phyloP scores from a whole-genome alignment of 2,888 invertebrate genomes.

The Ernsta delagoae region DNA sequence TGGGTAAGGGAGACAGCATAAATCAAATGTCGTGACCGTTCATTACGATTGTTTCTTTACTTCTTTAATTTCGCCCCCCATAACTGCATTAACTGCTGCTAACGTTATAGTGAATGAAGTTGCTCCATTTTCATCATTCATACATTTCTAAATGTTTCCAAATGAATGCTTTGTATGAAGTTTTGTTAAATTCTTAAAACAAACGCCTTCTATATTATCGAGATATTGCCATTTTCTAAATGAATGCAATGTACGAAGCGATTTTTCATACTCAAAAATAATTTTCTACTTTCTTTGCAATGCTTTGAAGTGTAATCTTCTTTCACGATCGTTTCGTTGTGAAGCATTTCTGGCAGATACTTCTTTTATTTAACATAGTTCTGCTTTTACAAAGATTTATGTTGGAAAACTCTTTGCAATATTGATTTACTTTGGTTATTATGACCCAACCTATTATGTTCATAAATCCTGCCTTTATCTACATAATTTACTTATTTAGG shows the following conservation, averaged over 20 bases:
- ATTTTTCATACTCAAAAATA: constrained; percentile 4
- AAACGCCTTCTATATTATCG: constrained; percentile 3
- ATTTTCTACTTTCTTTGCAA: constrained; percentile 14
- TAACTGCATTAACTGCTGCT: background rate
- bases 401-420: background rate
- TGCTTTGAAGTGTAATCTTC: constrained; percentile 13
- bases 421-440: background rate
- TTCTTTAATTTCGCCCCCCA: constrained; percentile 16
- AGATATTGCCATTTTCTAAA: no score
- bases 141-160: no score
- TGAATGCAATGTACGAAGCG: no score
- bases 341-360: constrained; percentile 16
- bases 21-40: constrained; percentile 32
- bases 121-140: no score
- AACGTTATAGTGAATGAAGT: constrained; percentile 1
- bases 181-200: background rate
- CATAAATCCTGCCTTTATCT: background rate
- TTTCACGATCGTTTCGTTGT: constrained; percentile 21
- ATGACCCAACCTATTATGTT: no score
- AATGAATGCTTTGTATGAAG: constrained; percentile 5
- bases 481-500: no score
- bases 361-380: constrained; percentile 1
- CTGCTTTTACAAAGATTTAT: constrained; percentile 7
- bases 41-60: constrained; percentile 17
- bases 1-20: constrained; percentile 13